Conservation (phyloP, 92 coral and sea anemone species). For the Bergia sp. region DNA sequence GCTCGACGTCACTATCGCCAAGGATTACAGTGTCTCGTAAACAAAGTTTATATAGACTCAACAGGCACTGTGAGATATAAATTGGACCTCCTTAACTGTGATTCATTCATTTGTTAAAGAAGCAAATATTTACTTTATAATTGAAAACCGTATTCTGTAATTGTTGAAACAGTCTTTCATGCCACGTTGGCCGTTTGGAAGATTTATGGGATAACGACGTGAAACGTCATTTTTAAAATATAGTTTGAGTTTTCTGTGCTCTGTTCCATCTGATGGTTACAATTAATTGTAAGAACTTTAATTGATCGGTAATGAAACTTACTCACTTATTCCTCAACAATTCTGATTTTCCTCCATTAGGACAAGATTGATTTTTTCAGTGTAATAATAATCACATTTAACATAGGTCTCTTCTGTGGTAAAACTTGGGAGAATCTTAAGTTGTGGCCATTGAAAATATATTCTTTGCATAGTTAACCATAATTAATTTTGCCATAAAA, state of each 20-base stretch:
- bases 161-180: no score
- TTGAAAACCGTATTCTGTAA: background rate
- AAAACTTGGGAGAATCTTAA: background rate
- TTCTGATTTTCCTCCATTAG: background rate
- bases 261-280: no score
- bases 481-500: background rate
- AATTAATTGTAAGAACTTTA: background rate
- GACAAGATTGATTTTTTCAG: background rate
- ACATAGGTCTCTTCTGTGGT: background rate
- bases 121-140: background rate
- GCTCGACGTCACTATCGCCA: background rate
- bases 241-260: no score
- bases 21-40: background rate
- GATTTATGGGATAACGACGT: background rate
- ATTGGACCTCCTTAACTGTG: background rate
- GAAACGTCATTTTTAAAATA: background rate
- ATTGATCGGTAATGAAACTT: no score
- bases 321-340: background rate
- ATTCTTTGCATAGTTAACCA: no score
- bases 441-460: background rate
- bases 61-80: no score
- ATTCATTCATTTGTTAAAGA: no score
- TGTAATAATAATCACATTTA: background rate
- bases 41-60: background rate
- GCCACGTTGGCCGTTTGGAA: background rate